Evolutionary conservation across 2,888 invertebrate genomes (phyloP), one percentile per base, ranked within the genome.

Genomic region (Ormyrus thymus): DNA sequence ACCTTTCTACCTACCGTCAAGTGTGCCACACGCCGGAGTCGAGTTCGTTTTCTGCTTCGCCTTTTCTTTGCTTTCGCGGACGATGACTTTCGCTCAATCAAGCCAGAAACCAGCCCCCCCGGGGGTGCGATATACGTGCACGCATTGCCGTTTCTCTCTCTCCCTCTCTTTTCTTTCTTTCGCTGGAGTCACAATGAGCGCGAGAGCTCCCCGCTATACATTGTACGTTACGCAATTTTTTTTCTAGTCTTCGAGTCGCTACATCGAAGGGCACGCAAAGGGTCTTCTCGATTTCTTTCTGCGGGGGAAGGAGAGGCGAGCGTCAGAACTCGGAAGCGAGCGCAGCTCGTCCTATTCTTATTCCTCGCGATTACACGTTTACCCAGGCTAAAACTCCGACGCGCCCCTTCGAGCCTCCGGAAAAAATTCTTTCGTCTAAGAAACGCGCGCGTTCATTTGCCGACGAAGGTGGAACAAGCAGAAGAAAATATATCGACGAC

Each of bases 241-340:
- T 74, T 74, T 80, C 80, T 80, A 80, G 80, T 80, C 80, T 78
- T 70, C 64, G 58, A 80, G 73, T 71, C 80, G 80, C 80, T 76
- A 79, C 77, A 80, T 69, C 73, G 72, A 76, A 76, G 58, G 58
- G 64, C 62, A 56, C 73, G 69, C 59, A 61, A 51, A 29, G 56
- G n/a, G 50, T 58, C 7, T 51, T 68, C 56, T 45, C 58, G n/a
- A 55, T 53, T 53, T 13, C 29, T 53, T 73, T 76, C 15, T 68
- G 51, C 43, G 8, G 6, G 65, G 53, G 6, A 29, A 53, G 55
- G 45, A 9, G 11, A 9, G n/a, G 71, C 50, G 46, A 45, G 11
- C 13, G 58, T 29, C 29, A 29, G 29, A 29, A 29, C 29, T 29
- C 15, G 8, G 11, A 70, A 29, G 15, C 15, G 4, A 29, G 48